These are phyloP conservation scores for Calvadosia cruxmelitensis DNA, from an alignment of 30 jellyfish, hydroid and myxozoan species.

Conservation along the genomic window DNA sequence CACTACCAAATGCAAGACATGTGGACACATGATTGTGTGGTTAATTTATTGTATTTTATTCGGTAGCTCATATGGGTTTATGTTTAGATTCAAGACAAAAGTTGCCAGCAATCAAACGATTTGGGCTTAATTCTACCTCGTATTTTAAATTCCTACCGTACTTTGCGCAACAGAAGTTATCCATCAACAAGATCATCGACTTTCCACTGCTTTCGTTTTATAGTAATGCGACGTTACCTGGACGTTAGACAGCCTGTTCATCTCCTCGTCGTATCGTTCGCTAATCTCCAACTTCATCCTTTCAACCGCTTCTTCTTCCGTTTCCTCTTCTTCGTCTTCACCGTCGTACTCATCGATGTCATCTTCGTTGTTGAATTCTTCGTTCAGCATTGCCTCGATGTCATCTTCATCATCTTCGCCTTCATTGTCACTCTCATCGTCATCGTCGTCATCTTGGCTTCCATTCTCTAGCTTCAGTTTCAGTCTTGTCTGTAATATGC, in stretches of 20 bases:
- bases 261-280: conserved; percentile 64
- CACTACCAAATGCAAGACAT: too few relatives aligned
- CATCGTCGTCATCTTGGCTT: conserved; percentile 55
- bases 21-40: too few relatives aligned
- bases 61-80: too few relatives aligned
- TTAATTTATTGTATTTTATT: too few relatives aligned
- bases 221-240: too few relatives aligned
- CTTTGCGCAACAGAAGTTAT: too few relatives aligned
- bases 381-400: conserved; percentile 19
- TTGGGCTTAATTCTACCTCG: too few relatives aligned
- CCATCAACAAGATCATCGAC: too few relatives aligned
- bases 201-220: too few relatives aligned
- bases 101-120: too few relatives aligned
- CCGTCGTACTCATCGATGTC: conserved; percentile 66
- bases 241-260: conserved; percentile 14
- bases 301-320: conserved; percentile 88
- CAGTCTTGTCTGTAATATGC: background rate
- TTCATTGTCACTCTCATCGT: conserved; percentile 39
- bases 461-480: background rate
- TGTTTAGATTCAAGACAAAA: too few relatives aligned
- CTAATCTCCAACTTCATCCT: conserved; percentile 56
- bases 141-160: too few relatives aligned
- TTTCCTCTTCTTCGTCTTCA: conserved; percentile 72
- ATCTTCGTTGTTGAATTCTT: conserved; percentile 31
- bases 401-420: conserved; percentile 66